Evolutionary conservation across 2,888 invertebrate genomes (phyloP).

Genomic region (Lymantria dispar): DNA sequence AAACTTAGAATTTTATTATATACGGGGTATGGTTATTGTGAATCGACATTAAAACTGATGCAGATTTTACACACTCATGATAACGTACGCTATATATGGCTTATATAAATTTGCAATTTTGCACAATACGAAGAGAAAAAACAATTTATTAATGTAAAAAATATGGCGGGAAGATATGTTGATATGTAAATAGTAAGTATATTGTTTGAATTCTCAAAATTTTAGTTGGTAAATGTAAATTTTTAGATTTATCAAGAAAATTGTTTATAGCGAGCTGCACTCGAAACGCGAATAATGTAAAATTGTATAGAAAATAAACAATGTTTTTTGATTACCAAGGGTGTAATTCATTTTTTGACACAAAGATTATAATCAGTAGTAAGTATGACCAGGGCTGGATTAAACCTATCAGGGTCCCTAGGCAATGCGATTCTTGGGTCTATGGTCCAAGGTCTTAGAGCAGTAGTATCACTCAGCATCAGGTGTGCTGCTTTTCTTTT

Average conservation of each 20-base stretch:
- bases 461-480: no score
- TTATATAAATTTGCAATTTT: slow-evolving; percentile 17
- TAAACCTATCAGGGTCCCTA: no score
- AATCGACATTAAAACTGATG: slow-evolving; percentile 20
- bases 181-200: slow-evolving; percentile 55
- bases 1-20: background rate
- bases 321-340: slow-evolving; percentile 57
- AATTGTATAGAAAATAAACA: slow-evolving; percentile 76
- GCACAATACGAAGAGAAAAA: slow-evolving; percentile 15
- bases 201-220: slow-evolving; percentile 32
- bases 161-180: slow-evolving; percentile 38
- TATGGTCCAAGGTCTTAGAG: no score
- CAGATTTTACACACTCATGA: slow-evolving; percentile 13
- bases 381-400: no score
- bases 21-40: background rate
- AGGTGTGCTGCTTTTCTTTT: no score
- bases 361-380: no score
- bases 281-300: slow-evolving; percentile 59
- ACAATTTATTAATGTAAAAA: slow-evolving; percentile 19
- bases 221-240: slow-evolving; percentile 46
- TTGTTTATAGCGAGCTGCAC: slow-evolving; percentile 62
- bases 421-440: no score
- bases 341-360: slow-evolving; percentile 37
- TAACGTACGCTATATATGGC: slow-evolving; percentile 9
- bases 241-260: slow-evolving; percentile 45